Base-by-base conservation (phyloP, 1,140 invertebrate genomes). In the Lasioglossum baleicum region DNA sequence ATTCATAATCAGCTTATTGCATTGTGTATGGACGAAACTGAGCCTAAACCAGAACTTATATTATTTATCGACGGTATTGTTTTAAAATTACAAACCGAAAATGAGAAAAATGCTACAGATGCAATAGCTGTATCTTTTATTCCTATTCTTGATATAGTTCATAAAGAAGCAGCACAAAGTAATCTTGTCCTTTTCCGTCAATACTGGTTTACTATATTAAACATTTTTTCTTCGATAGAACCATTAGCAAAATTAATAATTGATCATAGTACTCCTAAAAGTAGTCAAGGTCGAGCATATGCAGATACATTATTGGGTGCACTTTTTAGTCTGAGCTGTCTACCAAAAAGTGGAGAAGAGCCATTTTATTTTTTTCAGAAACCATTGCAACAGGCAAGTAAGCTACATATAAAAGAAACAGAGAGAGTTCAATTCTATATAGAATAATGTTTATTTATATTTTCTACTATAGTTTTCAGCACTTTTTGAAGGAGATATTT, bases 311-410 rank as follows among this genome's bases (percentile, higher is more conserved):
- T 98, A 13, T 92, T 99, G 40, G 97, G 97, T 7, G 94, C 95
- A 61, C 90, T 97, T 64, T 93, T 98, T n/a, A 95, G 94, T 83
- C 91, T 97, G 8, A 98, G 97, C 42, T 96, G 96, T 85, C 93
- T 98, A 84, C 97, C 97, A 17, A 96, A 95, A 86, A 93, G 92
- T 44, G 92, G 94, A 64, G 93, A 94, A 73, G 94, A 94, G 7
- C 93, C 94, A 7, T 96, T 94, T 92, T 95, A 96, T 84, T 97
- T 96, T 91, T 98, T 97, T 92, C 95, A 96, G 73, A 95, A 96
- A 81, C 95, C 96, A 10, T 93, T 96, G 66, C 94, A 95, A 80
- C 94, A 95, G 88, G 94, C 94, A 88, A 92, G 88, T 53, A 69
- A 13, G 26, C 8, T 26, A 20, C 0, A 13, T 48, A n/a, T n/a